Evolutionary conservation across 2,888 invertebrate genomes (phyloP), one percentile per base, ranked within the genome.

Genomic region (Eristalis intricaria): DNA sequence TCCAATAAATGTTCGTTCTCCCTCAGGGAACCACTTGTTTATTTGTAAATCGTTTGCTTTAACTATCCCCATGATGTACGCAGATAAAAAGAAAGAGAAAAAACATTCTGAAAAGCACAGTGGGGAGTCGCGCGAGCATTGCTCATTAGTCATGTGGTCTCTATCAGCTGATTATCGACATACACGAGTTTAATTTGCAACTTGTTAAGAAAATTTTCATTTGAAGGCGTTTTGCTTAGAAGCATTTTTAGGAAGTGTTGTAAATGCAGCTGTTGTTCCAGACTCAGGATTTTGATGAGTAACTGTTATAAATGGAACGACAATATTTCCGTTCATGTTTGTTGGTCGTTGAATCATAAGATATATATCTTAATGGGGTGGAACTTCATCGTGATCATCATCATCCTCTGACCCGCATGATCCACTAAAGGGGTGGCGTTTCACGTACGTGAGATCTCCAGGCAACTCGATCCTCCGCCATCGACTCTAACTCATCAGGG

Each of bases 1-100:
- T 90, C 89, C 88, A 90, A 86, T 89, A 89, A 89, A 88, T 89
- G 89, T 90, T 90, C 88, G 89, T 90, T 90, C 89, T 90, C 90
- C 88, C 80, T 88, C 79, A 89, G 81, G 88, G 81, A 88, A 89
- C 70, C 87, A 64, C 40, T 66, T 68, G 80, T 38, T 66, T 79
- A 75, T 69, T 80, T 80, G 26, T 61, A 73, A 66, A n/a, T 80
- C 66, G 19, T 66, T 73, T 40, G 43, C 22, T 35, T 69, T 63
- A 15, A n/a, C 43, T 43, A 15, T 23, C 2, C 23, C 8, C 32
- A 32, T 56, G n/a, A 15, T 56, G 19, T 56, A 7, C 22, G 22
- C 56, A n/a, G 56, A 56, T 56, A 56, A 56, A 19, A 23, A 13
- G 15, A 56, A 26, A 15, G 19, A 35, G 5, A 4, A 32, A 13